Percentiles rank a stretch among this genome's conserved stretches.
phyloP scores from a whole-genome alignment of 1,140 invertebrate species.

The Ylistrum balloti region DNA sequence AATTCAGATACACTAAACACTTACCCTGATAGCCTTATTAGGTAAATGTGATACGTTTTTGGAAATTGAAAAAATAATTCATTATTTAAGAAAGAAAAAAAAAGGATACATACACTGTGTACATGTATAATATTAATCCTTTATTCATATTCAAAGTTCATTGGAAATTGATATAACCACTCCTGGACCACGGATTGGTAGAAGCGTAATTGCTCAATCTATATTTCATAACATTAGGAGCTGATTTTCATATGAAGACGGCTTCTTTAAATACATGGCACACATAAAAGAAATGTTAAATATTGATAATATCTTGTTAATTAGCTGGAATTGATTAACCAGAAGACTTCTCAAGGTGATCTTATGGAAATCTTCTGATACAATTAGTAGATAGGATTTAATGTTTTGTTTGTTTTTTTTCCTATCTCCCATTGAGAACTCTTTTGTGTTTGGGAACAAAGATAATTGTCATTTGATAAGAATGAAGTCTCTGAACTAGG shows the following conservation, averaged over 20 bases:
- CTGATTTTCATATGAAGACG: neutral
- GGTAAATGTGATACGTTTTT: too few species aligned
- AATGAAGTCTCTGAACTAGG: neutral
- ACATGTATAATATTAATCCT: too few species aligned
- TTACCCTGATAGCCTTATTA: too few species aligned
- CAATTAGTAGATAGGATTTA: neutral
- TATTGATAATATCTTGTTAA: neutral
- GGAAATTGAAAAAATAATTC: too few species aligned
- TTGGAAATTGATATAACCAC: too few species aligned
- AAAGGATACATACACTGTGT: too few species aligned
- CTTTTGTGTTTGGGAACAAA: constrained; percentile 45
- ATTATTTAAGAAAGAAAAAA: too few species aligned
- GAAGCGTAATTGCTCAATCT: neutral
- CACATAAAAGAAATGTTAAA: neutral
- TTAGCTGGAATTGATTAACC: neutral
- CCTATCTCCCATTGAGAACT: constrained; percentile 45
- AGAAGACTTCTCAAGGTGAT: neutral
- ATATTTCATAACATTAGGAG: neutral
- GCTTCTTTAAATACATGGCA: neutral
- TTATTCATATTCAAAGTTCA: too few species aligned
- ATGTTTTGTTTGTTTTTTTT: neutral
- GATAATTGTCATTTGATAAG: neutral
- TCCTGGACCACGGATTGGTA: too few species aligned
- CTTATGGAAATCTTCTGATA: neutral
- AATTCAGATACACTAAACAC: too few species aligned